A percentile compares a stretch with the other conserved stretches of the same genome.
Conservation (phyloP, 2,888 invertebrate genomes). For the Thalpophila matura region DNA sequence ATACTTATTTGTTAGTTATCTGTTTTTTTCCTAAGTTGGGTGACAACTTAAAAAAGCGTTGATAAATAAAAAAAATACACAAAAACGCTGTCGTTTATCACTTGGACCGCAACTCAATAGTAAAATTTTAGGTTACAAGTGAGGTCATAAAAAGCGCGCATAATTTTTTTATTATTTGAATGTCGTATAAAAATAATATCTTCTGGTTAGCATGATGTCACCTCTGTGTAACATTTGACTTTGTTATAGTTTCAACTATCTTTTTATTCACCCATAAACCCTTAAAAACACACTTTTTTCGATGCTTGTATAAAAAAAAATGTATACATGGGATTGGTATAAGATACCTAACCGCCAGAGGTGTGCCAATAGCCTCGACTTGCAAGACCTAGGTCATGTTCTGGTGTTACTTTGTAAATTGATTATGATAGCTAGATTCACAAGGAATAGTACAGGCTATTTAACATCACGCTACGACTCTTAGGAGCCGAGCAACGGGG, state of each 20-base stretch:
- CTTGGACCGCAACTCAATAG: conserved; percentile 66
- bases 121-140: conserved; percentile 82
- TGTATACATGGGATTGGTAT: too few relatives aligned
- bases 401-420: neutral
- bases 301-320: too few relatives aligned
- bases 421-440: too few relatives aligned
- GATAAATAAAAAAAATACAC: neutral
- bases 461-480: too few relatives aligned
- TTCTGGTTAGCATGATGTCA: conserved; percentile 75
- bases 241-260: conserved; percentile 37
- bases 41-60: too few relatives aligned
- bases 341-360: too few relatives aligned
- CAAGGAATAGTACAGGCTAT: too few relatives aligned
- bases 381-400: too few relatives aligned
- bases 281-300: neutral
- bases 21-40: too few relatives aligned
- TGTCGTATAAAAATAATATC: conserved; percentile 77
- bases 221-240: conserved; percentile 53
- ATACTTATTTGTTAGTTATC: too few relatives aligned
- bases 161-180: conserved; percentile 84
- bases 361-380: too few relatives aligned
- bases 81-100: conserved; percentile 18
- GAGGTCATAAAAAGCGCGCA: conserved; percentile 79
- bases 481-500: too few relatives aligned
- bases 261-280: neutral